These are phyloP conservation scores for Hydractinia echinata DNA, from an alignment of 30 jellyfish, hydroid and myxozoan genomes.

Conservation along the genomic window DNA sequence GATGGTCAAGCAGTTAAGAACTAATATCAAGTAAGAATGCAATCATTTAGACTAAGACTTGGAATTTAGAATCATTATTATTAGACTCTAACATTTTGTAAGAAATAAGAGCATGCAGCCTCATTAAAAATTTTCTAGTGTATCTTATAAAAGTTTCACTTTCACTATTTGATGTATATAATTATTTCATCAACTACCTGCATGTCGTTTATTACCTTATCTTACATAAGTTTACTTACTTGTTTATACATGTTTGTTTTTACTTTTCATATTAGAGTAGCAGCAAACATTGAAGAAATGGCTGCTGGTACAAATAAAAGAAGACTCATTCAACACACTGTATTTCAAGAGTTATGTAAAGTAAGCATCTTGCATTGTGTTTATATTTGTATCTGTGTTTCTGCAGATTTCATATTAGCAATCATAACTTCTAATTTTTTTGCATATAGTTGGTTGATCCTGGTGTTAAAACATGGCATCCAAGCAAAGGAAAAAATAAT, in stretches of 20 bases:
- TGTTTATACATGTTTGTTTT: no score
- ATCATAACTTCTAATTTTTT: neutral
- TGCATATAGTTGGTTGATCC: slow-evolving; percentile 95
- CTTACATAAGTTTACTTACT: no score
- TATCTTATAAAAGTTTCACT: no score
- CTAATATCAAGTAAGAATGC: slow-evolving; percentile 76
- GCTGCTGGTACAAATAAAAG: slow-evolving; percentile 95
- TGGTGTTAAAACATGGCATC: slow-evolving; percentile 98
- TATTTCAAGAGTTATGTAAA: slow-evolving; percentile 93
- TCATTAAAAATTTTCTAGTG: no score
- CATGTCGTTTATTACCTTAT: no score
- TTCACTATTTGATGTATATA: no score
- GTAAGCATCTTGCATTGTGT: slow-evolving; percentile 18
- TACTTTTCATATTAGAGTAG: slow-evolving; percentile 43
- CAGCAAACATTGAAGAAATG: slow-evolving; percentile 95
- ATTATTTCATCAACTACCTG: no score
- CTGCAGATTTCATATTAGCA: neutral
- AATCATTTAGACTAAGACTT: no score
- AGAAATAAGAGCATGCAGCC: no score
- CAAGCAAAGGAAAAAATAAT: slow-evolving; percentile 84
- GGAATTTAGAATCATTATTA: no score
- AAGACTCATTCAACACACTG: slow-evolving; percentile 88
- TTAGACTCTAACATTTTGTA: no score
- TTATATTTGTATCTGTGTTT: neutral
- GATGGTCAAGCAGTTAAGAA: slow-evolving; percentile 79